These are phyloP conservation scores for Oreohelix idahoensis DNA, from an alignment of 1,140 invertebrate genomes.

Conservation along the genomic window DNA sequence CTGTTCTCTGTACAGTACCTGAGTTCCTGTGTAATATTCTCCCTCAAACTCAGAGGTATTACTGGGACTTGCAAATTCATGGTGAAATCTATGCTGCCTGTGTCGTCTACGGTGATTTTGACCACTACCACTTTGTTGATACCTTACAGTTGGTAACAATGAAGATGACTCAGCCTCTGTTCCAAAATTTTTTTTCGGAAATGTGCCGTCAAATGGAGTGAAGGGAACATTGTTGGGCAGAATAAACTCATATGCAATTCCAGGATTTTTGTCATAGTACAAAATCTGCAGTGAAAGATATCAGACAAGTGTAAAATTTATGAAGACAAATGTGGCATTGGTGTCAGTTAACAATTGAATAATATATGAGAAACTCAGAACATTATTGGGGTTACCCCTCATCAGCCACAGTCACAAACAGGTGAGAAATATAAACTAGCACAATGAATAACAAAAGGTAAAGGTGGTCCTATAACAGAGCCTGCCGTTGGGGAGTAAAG, in stretches of 20 bases:
- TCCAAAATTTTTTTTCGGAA: background rate
- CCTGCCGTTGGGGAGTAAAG: too few relatives aligned
- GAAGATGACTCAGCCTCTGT: background rate
- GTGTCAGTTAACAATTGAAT: too few relatives aligned
- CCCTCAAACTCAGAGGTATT: conserved; percentile 4
- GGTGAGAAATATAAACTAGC: too few relatives aligned
- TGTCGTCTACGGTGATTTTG: background rate
- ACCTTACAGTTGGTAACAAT: background rate
- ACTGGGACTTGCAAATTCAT: background rate
- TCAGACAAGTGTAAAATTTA: background rate
- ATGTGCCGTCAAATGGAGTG: conserved; percentile 50
- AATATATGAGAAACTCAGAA: too few relatives aligned
- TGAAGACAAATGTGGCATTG: too few relatives aligned
- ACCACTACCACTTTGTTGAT: background rate
- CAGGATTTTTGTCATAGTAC: conserved; percentile 66
- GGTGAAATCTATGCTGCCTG: background rate
- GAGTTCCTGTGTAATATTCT: background rate
- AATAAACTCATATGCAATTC: conserved; percentile 68
- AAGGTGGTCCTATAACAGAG: too few relatives aligned
- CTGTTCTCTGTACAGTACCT: background rate
- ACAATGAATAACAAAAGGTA: too few relatives aligned
- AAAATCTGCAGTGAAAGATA: conserved; percentile 58
- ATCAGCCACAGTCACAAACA: too few relatives aligned
- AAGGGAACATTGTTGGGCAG: conserved; percentile 58
- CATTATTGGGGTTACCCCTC: too few relatives aligned